A percentile compares a stretch with the other conserved stretches of the same genome.
phyloP scores from a whole-genome alignment of 2,113 vertebrate genomes.

The Scophthalmus maximus region DNA sequence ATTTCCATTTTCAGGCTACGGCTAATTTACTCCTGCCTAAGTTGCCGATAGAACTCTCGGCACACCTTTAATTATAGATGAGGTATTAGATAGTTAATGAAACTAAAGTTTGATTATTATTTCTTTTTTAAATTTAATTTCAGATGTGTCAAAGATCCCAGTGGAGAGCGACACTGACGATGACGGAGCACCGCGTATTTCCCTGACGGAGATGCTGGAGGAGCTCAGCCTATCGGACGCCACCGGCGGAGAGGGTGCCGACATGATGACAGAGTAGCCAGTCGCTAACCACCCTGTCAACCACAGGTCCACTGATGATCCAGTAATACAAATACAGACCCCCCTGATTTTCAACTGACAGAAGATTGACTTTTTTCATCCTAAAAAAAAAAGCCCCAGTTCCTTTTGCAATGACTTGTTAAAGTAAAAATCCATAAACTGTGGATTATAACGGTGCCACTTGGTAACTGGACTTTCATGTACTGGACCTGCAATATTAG shows the following conservation, averaged over 20 bases:
- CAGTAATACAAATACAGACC: not conserved
- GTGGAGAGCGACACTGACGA: constrained; percentile 97
- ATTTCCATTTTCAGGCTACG: constrained; percentile 1
- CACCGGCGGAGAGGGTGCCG: constrained; percentile 91
- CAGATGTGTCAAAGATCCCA: constrained; percentile 85
- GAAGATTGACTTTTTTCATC: not conserved
- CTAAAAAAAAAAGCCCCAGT: not conserved
- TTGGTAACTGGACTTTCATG: not conserved
- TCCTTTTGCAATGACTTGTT: not conserved
- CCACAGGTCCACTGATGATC: not conserved
- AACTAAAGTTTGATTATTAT: not conserved
- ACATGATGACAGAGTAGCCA: constrained; percentile 88
- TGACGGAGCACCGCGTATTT: constrained; percentile 91
- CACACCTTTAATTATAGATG: not conserved
- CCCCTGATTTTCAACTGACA: not conserved
- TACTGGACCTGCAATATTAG: not conserved
- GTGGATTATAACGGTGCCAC: not conserved
- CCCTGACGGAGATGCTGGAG: constrained; percentile 95
- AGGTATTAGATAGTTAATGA: constrained; percentile 18
- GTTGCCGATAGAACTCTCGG: not conserved
- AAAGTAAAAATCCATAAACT: constrained; percentile 15
- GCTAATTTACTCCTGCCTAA: constrained; percentile 3
- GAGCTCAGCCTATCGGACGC: constrained; percentile 92
- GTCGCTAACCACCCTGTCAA: not conserved
- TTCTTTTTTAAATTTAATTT: constrained; percentile 17